Evolutionary conservation across 1,140 invertebrate species (phyloP), one percentile per base, ranked within the genome.

Genomic region (Cydia fagiglandana): DNA sequence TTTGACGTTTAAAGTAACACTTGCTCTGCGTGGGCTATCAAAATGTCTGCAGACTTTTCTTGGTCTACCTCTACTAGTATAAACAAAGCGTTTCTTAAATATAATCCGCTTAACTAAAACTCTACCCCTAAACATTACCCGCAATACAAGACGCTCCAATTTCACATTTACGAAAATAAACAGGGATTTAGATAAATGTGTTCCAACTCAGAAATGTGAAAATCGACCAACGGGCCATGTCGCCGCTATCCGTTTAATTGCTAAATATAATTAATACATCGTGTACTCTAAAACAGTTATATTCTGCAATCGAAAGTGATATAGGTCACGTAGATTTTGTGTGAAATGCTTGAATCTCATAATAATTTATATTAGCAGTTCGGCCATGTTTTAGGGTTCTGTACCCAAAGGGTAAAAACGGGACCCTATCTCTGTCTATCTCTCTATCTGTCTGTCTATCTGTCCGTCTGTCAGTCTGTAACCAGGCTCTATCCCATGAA

Each of bases 191-290:
- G 83, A 88, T 88, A 87, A 86, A 90, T 88, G 81, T 81, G 38
- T 76, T 74, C 70, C 78, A 78, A 79, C 80, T 78, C 75, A 77
- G 80, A 87, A 84, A 89, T 88, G 86, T 83, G 86, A 86, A 86
- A 86, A 87, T 87, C 80, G 82, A 85, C 87, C 86, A 89, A 89
- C 84, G 86, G 82, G 50, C 78, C 87, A 85, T 88, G 81, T 89
- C 86, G 86, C 86, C 87, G 87, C 83, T 86, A 89, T 86, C 75
- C 76, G 80, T 91, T 88, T 88, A 89, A 91, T 91, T 88, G 89
- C 89, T 84, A 86, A 88, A 89, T 86, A 89, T 88, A 88, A 90
- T 91, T 91, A 89, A 89, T 89, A 84, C 77, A 70, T 83, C 75
- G 79, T 84, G 79, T 79, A 83, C 77, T 64, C 79, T 76, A 81